Evolutionary conservation across 2,797 vertebrate species (phyloP).

Genomic region (Sebastes diploproa): DNA sequence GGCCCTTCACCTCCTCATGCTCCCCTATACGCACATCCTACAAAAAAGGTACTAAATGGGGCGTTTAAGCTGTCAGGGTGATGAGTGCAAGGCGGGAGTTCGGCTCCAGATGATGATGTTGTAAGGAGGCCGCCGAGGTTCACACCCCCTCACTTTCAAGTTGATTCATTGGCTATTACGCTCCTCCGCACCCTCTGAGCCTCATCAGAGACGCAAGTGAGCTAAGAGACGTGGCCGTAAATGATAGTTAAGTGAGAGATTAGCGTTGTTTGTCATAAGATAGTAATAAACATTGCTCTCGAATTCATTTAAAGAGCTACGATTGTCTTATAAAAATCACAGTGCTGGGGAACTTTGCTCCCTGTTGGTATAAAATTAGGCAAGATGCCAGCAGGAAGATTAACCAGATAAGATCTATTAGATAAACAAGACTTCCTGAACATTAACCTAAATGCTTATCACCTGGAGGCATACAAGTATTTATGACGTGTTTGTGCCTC

Average conservation of each 20-base stretch:
- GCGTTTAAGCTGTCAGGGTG: slow-evolving; percentile 72
- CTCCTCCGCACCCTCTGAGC: slow-evolving; percentile 12
- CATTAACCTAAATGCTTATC: not conserved
- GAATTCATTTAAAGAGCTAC: not conserved
- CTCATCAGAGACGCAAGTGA: not conserved
- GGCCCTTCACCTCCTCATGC: not conserved
- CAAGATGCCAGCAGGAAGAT: not conserved
- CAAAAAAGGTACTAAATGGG: slow-evolving; percentile 64
- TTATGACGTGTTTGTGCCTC: not conserved
- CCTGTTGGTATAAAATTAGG: not conserved
- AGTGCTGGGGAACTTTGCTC: not conserved
- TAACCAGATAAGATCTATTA: not conserved
- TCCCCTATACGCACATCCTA: not conserved
- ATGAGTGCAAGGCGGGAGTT: slow-evolving; percentile 56
- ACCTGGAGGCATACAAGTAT: not conserved
- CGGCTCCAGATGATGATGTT: slow-evolving; percentile 57
- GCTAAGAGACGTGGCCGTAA: not conserved
- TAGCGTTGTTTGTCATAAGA: slow-evolving; percentile 19
- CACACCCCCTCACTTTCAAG: slow-evolving; percentile 47
- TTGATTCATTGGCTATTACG: slow-evolving; percentile 49
- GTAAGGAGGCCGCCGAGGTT: slow-evolving; percentile 54
- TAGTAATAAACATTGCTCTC: not conserved
- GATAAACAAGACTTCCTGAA: not conserved
- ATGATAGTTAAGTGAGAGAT: slow-evolving; percentile 8
- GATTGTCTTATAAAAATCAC: not conserved